Evolutionary conservation across 92 coral and sea anemone species (phyloP), one percentile per base, ranked within the genome.

Genomic region (Siderastrea radians): DNA sequence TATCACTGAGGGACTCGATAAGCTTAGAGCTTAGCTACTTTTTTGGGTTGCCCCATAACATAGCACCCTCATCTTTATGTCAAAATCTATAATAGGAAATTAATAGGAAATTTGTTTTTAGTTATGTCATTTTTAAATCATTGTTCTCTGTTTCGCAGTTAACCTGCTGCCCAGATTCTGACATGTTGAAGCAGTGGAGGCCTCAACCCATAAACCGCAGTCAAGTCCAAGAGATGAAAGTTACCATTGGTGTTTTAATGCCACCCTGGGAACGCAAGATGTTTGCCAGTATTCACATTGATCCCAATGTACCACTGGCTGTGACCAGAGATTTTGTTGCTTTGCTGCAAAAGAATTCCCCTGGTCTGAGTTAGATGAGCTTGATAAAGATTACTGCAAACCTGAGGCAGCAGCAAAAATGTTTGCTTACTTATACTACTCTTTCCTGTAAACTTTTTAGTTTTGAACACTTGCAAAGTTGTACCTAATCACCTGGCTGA

Each of bases 261-360:
- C 98, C 98, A 6, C 98, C 98, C 26, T 95, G 98, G 98, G 96
- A 83, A 6, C 81, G 74, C 63, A 88, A 83, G 77, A 93, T 88
- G 96, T 95, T 92, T 79, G 74, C 93, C 64, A 80, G 88, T 61
- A 90, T 95, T 58, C 84, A 78, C 68, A 88, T 86, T 48, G 90
- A 81, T 71, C 90, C 92, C 54, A 88, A 71, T 71, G 92, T 86
- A 14, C 96, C 98, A 2, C 54, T 90, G 43, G 82, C 96, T 45
- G 96, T 88, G 17, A 78, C 92, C 65, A 78, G 96, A 74, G 98
- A 95, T 79, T 95, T 95, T 73, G 89, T 95, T 59, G 89, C 98
- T 44, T 63, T 95, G 53, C 74, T 95, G 74, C 98, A 95, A 66
- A 92, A 92, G 72, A 83, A 93, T 82, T 84, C 98, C 7, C 82